Conservation (phyloP, 2,113 vertebrate genomes). For the Donacobius atricapilla region DNA sequence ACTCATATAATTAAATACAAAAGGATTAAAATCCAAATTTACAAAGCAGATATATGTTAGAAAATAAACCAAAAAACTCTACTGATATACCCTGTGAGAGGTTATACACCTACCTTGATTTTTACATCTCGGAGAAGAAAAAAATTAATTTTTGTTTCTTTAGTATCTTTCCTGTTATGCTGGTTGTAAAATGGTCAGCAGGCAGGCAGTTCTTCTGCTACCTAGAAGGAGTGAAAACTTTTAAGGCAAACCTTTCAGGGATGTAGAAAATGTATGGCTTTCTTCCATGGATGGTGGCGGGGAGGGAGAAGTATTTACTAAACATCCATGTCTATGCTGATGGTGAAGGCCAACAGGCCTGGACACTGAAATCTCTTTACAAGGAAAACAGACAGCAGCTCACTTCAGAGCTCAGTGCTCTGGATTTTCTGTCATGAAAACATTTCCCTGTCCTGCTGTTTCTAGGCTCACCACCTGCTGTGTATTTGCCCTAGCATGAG, state of each 20-base stretch:
- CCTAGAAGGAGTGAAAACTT: not conserved
- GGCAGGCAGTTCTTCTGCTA: not conserved
- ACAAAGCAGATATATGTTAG: not conserved
- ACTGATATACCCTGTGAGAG: not conserved
- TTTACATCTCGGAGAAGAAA: not conserved
- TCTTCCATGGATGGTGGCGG: accelerated
- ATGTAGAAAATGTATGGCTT: not conserved
- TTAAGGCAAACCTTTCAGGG: not conserved
- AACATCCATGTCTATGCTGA: not conserved
- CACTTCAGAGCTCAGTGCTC: not conserved
- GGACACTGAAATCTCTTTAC: not conserved
- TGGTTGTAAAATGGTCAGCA: not conserved
- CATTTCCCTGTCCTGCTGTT: not conserved
- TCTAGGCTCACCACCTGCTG: not conserved
- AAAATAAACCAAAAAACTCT: not conserved
- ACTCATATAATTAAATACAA: not conserved
- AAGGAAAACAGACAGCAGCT: not conserved
- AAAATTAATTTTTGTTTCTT: not conserved
- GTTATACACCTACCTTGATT: not conserved
- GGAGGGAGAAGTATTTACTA: not conserved
- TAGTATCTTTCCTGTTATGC: not conserved
- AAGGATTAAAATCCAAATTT: not conserved
- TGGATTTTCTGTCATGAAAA: not conserved
- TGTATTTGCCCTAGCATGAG: not conserved
- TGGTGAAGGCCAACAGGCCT: not conserved